phyloP scores from a whole-genome alignment of 2,113 vertebrate species.

The Suncus etruscus region DNA sequence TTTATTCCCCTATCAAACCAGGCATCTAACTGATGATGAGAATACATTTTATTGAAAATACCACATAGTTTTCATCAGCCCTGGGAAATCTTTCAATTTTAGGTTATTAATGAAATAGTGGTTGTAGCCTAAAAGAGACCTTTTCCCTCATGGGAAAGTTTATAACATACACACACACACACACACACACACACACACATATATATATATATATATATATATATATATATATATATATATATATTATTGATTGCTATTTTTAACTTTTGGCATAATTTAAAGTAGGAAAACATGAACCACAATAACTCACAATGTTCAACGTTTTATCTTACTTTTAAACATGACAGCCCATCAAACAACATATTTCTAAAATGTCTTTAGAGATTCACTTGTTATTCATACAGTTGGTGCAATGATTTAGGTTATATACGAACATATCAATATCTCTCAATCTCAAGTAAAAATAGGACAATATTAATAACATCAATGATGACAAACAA shows the following conservation, averaged over 20 bases:
- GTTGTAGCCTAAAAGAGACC: not conserved
- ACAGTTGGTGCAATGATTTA: not conserved
- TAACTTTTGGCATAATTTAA: not conserved
- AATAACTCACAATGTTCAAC: not conserved
- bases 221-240: not conserved
- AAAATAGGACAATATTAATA: constrained; percentile 29
- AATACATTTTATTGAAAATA: not conserved
- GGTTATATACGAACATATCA: not conserved
- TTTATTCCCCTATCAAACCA: not conserved
- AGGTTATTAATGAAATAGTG: not conserved
- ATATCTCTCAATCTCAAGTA: not conserved
- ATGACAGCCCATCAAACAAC: not conserved
- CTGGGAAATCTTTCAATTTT: constrained; percentile 13
- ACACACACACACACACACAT: no score
- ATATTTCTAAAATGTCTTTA: constrained; percentile 38
- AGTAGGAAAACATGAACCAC: not conserved
- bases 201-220: not conserved
- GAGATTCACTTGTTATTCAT: constrained; percentile 24
- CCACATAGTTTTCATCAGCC: not conserved
- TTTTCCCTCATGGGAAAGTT: constrained; percentile 7
- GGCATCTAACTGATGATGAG: not conserved
- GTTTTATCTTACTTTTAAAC: not conserved
- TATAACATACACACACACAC: not conserved
- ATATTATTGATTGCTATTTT: constrained; percentile 8
- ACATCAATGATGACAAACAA: not conserved